Evolutionary conservation across 2,888 invertebrate species (phyloP), one percentile per base, ranked within the genome.

Genomic region (Amorpha juglandis): DNA sequence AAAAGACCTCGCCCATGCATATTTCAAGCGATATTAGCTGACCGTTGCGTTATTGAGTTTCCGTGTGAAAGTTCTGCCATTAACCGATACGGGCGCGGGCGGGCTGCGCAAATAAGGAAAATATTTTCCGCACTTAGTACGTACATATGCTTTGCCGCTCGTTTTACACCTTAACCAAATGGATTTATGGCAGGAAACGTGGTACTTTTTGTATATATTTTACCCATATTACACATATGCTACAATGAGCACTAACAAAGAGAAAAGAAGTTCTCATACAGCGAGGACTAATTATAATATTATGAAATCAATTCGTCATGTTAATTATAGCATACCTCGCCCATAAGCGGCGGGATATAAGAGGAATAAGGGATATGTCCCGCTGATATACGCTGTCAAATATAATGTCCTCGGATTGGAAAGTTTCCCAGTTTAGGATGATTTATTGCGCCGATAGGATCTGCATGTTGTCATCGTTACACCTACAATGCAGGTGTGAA

Each of bases 1-100:
- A 82, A 86, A 86, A 86, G 82, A 86, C 86, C 83, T 83, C 79
- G 66, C 83, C 87, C 83, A 89, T 91, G 90, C 89, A 91, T 91
- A 90, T 91, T 91, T 90, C 83, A 87, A 81, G 81, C 80, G 79
- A 83, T 89, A 89, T 89, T 90, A 87, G 81, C 82, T 84, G 84
- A 84, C 85, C 84, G 81, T 76, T 81, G 83, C 79, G 82, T 83
- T 89, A 89, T 89, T 86, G 89, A 86, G 85, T 87, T 88, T 81
- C 76, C 74, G 80, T 80, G 84, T 72, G 79, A 83, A 88, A 89
- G 80, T 87, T 88, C 72, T 78, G 77, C 81, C 79, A 84, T 84
- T 84, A 84, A 77, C 79, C 73, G 72, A 76, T 76, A 78, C 76
- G 75, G 78, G 81, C 73, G 72, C 76, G 75, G 79, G 81, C 73